phyloP scores from a whole-genome alignment of 2,113 vertebrate species.

The Hypocryptadius cinnamomeus region DNA sequence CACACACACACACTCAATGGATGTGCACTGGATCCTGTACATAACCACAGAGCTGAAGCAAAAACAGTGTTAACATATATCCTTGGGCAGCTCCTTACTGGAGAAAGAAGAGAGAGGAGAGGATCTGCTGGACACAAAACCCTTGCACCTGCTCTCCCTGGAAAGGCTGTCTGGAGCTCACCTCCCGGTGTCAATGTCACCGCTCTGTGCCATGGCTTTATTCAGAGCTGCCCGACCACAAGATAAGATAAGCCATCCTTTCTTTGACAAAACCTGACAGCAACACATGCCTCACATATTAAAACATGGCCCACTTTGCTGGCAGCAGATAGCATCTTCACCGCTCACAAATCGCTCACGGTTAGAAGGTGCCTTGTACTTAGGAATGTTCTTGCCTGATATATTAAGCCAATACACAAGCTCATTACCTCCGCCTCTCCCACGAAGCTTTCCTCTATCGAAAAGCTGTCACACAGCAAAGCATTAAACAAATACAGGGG shows the following conservation, averaged over 20 bases:
- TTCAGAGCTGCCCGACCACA: not conserved
- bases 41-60: too few species aligned
- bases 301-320: not conserved
- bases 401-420: slow-evolving; percentile 43
- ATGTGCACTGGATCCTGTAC: not conserved
- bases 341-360: not conserved
- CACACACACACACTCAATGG: rapidly evolving
- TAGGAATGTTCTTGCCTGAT: not conserved
- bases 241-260: not conserved
- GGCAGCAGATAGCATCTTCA: slow-evolving; percentile 25
- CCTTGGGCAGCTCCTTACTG: not conserved
- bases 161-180: not conserved
- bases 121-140: not conserved
- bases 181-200: not conserved
- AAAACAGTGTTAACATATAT: not conserved
- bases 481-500: not conserved
- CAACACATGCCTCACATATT: not conserved
- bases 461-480: slow-evolving; percentile 41
- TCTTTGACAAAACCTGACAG: slow-evolving; percentile 8
- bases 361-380: not conserved
- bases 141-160: not conserved
- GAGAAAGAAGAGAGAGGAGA: not conserved
- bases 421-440: not conserved
- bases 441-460: not conserved
- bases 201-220: rapidly evolving